Conservation (phyloP, 2,888 invertebrate species). For the Drosophila affinis region DNA sequence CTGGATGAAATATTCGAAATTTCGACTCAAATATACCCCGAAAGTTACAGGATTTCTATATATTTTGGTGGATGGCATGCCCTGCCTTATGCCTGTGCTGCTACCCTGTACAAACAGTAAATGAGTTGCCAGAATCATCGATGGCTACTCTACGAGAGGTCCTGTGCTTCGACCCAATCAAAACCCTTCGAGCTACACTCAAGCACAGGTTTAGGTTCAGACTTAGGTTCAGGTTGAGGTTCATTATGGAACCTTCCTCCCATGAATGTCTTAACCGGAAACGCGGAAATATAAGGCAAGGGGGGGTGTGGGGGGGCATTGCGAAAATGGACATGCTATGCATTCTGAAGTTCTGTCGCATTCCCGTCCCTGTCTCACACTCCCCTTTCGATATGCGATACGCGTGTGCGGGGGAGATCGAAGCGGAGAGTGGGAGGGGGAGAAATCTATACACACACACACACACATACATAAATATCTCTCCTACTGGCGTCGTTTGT, state of each 20-base stretch:
- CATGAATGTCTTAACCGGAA: slow-evolving; percentile 54
- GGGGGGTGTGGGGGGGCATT: slow-evolving; percentile 13
- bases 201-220: too few species aligned
- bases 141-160: neutral
- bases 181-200: slow-evolving; percentile 5
- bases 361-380: slow-evolving; percentile 5
- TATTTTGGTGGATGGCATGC: neutral
- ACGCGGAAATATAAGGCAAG: slow-evolving; percentile 59
- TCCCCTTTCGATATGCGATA: slow-evolving; percentile 1
- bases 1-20: slow-evolving; percentile 28
- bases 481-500: slow-evolving; percentile 54
- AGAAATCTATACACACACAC: slow-evolving; percentile 29
- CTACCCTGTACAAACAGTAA: slow-evolving; percentile 53
- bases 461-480: slow-evolving; percentile 31
- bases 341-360: slow-evolving; percentile 72
- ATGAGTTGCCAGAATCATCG: slow-evolving; percentile 42
- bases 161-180: slow-evolving; percentile 8
- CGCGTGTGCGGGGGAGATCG: slow-evolving; percentile 35
- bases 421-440: neutral
- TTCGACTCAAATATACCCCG: neutral
- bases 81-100: neutral
- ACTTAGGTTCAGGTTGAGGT: neutral
- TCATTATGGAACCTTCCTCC: slow-evolving; percentile 10
- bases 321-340: slow-evolving; percentile 74
- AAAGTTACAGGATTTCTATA: neutral